Conservation (phyloP, 2,113 vertebrate species). For the Lontra canadensis region DNA sequence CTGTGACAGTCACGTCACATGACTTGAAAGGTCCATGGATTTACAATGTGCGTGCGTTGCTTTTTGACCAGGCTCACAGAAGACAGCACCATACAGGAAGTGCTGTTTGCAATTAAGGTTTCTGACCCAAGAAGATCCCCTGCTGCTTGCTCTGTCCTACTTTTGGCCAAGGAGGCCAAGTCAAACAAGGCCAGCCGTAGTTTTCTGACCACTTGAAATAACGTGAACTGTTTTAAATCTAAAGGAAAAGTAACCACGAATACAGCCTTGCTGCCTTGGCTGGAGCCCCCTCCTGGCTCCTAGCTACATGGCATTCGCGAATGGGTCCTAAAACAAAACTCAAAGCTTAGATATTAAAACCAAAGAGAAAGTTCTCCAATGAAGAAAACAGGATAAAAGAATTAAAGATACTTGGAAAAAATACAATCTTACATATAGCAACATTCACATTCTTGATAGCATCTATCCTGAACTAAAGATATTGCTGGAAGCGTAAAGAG, state of each 20-base stretch:
- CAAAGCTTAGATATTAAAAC: conserved; percentile 25
- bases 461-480: background rate
- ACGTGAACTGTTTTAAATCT: conserved; percentile 45
- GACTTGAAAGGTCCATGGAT: background rate
- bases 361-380: background rate
- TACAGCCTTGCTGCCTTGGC: background rate
- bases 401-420: conserved; percentile 38
- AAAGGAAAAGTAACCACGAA: background rate
- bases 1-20: background rate
- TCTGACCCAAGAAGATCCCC: conserved; percentile 9
- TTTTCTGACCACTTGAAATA: conserved; percentile 27
- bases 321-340: background rate
- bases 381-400: background rate
- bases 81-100: background rate
- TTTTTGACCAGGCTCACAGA: background rate
- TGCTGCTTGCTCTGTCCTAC: conserved; percentile 28
- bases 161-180: conserved; percentile 25
- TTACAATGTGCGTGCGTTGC: background rate
- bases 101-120: background rate
- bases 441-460: background rate
- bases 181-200: conserved; percentile 26
- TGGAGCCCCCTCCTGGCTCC: background rate
- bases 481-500: background rate
- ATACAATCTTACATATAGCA: background rate
- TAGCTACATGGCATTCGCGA: background rate